These are phyloP conservation scores for Struthidea cinerea DNA, from an alignment of 2,113 vertebrate species.

Conservation along the genomic window DNA sequence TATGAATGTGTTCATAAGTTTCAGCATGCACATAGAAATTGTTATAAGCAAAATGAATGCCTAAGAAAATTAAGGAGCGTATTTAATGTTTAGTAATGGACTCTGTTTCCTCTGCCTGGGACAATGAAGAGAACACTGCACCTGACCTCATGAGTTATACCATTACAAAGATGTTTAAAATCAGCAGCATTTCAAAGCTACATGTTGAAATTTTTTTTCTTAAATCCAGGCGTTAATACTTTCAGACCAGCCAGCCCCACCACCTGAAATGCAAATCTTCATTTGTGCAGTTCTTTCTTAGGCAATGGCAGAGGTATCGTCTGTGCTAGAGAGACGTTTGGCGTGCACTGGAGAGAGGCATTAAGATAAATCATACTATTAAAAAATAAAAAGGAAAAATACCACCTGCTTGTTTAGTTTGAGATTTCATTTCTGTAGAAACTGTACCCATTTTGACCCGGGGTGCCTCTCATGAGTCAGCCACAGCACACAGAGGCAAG, in stretches of 20 bases:
- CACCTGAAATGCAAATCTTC: background rate
- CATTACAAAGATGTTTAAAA: background rate
- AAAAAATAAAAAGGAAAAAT: background rate
- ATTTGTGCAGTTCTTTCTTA: background rate
- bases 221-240: background rate
- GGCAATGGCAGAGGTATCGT: background rate
- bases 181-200: background rate
- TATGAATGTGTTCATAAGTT: background rate
- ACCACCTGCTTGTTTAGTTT: background rate
- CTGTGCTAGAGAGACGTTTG: background rate
- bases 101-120: background rate
- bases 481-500: background rate
- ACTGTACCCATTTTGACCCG: background rate
- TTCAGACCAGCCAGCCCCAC: background rate
- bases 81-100: background rate
- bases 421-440: background rate
- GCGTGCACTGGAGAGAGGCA: background rate
- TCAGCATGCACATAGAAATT: background rate
- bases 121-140: background rate
- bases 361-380: background rate
- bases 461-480: background rate
- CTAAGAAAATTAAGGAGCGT: conserved; percentile 7
- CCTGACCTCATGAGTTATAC: rapidly evolving
- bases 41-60: background rate
- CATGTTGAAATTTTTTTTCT: background rate